A percentile compares a stretch with the other conserved stretches of the same genome.
These are phyloP conservation scores for Fistularia tabacaria DNA, from an alignment of 2,797 vertebrate genomes.

Conservation along the genomic window DNA sequence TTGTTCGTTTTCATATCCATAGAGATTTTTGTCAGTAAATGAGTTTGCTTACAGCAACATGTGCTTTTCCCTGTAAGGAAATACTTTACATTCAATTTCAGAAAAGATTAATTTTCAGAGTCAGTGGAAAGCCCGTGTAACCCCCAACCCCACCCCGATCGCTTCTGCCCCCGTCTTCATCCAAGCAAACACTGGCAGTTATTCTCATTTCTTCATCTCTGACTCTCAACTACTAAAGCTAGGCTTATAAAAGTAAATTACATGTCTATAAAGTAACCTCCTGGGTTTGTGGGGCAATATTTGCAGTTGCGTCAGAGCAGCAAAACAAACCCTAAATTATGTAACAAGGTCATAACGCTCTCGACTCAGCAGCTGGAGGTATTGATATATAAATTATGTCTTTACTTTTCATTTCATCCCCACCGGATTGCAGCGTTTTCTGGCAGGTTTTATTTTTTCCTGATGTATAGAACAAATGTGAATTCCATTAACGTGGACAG, in stretches of 20 bases:
- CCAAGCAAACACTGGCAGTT: conserved; percentile 36
- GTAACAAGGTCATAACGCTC: conserved; percentile 33
- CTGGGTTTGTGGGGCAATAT: conserved; percentile 58
- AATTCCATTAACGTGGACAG: no score
- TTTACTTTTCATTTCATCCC: neutral
- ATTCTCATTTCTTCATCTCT: conserved; percentile 42
- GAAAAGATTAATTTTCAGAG: conserved; percentile 7
- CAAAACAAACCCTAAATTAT: conserved; percentile 57
- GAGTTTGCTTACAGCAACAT: conserved; percentile 13
- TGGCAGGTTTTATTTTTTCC: neutral
- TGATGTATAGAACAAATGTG: neutral
- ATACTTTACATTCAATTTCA: neutral
- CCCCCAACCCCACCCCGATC: conserved; percentile 19
- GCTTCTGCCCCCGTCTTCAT: conserved; percentile 15
- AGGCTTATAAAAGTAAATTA: conserved; percentile 70
- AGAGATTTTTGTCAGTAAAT: conserved; percentile 26
- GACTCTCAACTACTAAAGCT: conserved; percentile 51
- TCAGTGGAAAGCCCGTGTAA: conserved; percentile 1
- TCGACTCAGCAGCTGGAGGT: conserved; percentile 34
- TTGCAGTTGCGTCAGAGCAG: conserved; percentile 58
- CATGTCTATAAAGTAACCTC: conserved; percentile 68
- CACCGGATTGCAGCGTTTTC: neutral
- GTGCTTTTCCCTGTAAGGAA: conserved; percentile 16
- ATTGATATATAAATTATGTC: conserved; percentile 24
- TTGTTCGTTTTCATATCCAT: neutral